A percentile compares a stretch with the other conserved stretches of the same genome.
Evolutionary conservation across 2,113 vertebrate genomes (phyloP).

Genomic region (Megatriorchis doriae): DNA sequence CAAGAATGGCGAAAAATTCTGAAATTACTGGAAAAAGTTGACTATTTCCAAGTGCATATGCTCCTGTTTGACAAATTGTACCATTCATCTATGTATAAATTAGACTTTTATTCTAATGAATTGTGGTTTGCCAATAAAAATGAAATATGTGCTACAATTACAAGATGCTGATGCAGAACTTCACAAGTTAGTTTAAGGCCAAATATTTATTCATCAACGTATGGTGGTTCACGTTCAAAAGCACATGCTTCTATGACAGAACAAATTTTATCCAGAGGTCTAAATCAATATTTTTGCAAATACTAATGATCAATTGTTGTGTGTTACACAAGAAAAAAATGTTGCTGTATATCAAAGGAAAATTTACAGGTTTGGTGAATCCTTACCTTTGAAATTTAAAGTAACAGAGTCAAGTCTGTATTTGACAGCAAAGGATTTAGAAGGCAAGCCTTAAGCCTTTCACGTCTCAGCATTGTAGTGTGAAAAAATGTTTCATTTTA

Average conservation of each 20-base stretch:
- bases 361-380: neutral
- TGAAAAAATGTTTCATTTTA: neutral
- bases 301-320: neutral
- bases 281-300: neutral
- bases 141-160: neutral
- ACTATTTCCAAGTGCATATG: neutral
- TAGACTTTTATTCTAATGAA: neutral
- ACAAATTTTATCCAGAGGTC: neutral
- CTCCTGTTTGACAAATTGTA: neutral
- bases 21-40: neutral
- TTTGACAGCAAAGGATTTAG: neutral
- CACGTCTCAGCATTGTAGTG: neutral
- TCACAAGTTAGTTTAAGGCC: neutral
- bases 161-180: conserved; percentile 3
- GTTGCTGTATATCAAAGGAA: neutral
- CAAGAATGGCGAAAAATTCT: neutral
- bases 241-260: neutral
- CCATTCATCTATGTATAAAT: neutral
- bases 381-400: neutral
- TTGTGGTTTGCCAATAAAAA: conserved; percentile 11
- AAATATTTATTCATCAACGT: neutral
- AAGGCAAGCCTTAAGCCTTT: neutral
- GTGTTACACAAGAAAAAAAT: neutral
- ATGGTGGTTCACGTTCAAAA: neutral
- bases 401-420: neutral